These are phyloP conservation scores for Apeltes quadracus DNA, from an alignment of 2,113 vertebrate genomes.

Conservation along the genomic window DNA sequence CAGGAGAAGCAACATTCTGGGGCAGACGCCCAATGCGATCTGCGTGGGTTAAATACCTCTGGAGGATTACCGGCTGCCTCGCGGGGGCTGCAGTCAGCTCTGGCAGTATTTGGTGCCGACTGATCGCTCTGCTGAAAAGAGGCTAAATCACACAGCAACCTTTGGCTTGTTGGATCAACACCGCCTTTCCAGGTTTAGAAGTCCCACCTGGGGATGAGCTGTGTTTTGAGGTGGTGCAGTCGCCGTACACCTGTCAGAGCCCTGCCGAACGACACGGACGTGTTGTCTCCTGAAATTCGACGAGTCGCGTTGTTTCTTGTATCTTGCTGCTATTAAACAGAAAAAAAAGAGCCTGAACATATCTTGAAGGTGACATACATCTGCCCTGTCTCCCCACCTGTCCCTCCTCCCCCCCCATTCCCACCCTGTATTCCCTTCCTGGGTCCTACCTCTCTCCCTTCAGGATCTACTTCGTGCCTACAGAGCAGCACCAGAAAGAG, in stretches of 20 bases:
- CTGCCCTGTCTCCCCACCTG: slow-evolving; percentile 25
- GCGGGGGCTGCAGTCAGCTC: slow-evolving; percentile 67
- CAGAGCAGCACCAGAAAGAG: slow-evolving; percentile 78
- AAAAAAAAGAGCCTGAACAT: slow-evolving; percentile 41
- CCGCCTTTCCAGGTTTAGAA: slow-evolving; percentile 63
- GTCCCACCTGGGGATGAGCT: slow-evolving; percentile 72
- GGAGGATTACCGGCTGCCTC: slow-evolving; percentile 73
- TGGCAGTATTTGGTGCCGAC: slow-evolving; percentile 69
- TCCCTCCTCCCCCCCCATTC: neutral
- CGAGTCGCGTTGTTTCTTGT: slow-evolving; percentile 14
- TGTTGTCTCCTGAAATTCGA: slow-evolving; percentile 31
- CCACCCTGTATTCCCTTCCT: neutral
- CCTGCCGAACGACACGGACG: slow-evolving; percentile 36
- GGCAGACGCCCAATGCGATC: slow-evolving; percentile 47
- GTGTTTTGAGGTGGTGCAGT: slow-evolving; percentile 62
- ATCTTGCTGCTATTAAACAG: slow-evolving; percentile 30
- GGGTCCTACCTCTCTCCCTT: slow-evolving; percentile 22
- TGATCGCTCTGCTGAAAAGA: slow-evolving; percentile 78
- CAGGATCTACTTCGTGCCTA: slow-evolving; percentile 79
- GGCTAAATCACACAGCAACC: slow-evolving; percentile 82
- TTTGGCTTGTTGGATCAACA: slow-evolving; percentile 78
- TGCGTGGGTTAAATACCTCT: slow-evolving; percentile 76
- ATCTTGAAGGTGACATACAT: slow-evolving; percentile 43
- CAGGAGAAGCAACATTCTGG: slow-evolving; percentile 11
- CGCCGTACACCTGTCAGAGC: slow-evolving; percentile 60